Conservation (phyloP, 1,140 invertebrate species). For the Brachionus rubens region DNA sequence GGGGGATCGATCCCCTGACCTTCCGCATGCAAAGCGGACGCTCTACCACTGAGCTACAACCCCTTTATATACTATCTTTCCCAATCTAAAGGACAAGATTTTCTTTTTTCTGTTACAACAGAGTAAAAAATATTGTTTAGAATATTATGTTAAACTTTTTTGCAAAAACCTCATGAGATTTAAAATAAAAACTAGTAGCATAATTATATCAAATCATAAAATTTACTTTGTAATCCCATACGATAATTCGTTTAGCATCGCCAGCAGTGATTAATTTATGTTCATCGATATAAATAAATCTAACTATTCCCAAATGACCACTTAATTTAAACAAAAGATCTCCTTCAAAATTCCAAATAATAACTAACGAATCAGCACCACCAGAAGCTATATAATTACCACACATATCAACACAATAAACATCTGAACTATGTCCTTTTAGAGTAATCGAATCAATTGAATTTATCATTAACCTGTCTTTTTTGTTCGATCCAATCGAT, state of each 20-base stretch:
- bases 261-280: slow-evolving; percentile 56
- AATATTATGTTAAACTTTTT: no score
- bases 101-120: background rate
- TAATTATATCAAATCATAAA: no score
- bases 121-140: no score
- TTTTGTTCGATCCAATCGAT: background rate
- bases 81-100: no score
- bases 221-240: slow-evolving; percentile 55
- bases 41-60: no score
- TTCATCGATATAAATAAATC: slow-evolving; percentile 54
- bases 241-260: slow-evolving; percentile 56
- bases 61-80: no score
- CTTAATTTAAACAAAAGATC: slow-evolving; percentile 49
- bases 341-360: slow-evolving; percentile 49
- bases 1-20: no score
- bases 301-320: slow-evolving; percentile 56
- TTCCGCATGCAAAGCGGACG: no score
- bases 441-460: background rate
- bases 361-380: slow-evolving; percentile 24
- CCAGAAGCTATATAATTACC: slow-evolving; percentile 26
- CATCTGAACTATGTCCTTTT: slow-evolving; percentile 24
- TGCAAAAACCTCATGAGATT: no score
- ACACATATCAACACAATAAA: slow-evolving; percentile 19
- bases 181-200: no score
- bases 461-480: background rate